These are phyloP conservation scores for Sylvia borin DNA, from an alignment of 2,797 vertebrate species.

Conservation along the genomic window DNA sequence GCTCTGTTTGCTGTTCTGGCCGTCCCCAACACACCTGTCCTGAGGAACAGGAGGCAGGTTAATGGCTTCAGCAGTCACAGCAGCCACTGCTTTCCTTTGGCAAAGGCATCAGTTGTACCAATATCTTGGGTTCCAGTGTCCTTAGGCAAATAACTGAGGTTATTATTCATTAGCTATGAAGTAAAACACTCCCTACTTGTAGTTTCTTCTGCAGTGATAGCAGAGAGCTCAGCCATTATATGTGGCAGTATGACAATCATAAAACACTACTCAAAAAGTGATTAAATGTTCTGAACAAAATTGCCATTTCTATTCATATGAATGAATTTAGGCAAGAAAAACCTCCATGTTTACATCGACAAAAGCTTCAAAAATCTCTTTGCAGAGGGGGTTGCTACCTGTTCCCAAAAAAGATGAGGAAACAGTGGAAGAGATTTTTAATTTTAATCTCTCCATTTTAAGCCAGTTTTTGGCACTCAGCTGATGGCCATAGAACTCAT, in stretches of 20 bases:
- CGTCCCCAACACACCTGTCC: background rate
- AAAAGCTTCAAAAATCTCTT: background rate
- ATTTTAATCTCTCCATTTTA: conserved; percentile 1
- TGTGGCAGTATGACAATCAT: background rate
- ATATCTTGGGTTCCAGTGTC: background rate
- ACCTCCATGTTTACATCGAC: background rate
- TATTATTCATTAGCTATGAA: background rate
- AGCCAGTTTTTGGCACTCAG: background rate
- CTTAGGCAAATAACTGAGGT: background rate
- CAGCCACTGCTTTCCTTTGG: background rate
- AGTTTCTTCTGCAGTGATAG: background rate
- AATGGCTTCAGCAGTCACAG: background rate
- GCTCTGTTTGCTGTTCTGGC: background rate
- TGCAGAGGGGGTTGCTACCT: background rate
- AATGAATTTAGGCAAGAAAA: background rate
- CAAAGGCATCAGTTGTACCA: background rate
- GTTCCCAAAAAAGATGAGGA: background rate
- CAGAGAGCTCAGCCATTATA: background rate
- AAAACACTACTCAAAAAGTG: background rate
- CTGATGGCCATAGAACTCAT: background rate
- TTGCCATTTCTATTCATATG: background rate
- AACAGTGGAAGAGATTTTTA: background rate
- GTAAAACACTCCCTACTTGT: background rate
- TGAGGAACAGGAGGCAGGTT: background rate
- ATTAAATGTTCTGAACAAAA: background rate